Percentiles rank a stretch among this genome's conserved stretches.
Evolutionary conservation across 2,888 invertebrate genomes (phyloP).

Genomic region (Drosophila ezoana): DNA sequence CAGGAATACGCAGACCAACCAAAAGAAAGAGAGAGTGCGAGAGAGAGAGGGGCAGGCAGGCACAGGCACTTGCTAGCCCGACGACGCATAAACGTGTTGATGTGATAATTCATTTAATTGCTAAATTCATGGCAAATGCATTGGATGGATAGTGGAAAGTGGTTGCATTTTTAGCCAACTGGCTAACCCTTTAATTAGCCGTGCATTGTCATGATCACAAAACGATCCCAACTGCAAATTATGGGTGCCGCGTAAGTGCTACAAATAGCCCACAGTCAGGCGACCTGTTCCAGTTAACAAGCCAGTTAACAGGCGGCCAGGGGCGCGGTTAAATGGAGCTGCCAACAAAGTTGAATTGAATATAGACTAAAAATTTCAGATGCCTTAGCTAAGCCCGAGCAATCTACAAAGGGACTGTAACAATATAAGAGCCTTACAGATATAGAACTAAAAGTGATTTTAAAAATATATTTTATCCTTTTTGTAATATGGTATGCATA

Average conservation of each 20-base stretch:
- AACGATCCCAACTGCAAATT: slow-evolving; percentile 9
- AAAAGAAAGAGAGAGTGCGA: not conserved
- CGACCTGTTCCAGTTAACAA: slow-evolving; percentile 12
- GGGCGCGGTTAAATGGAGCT: not conserved
- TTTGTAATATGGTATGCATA: too few relatives aligned
- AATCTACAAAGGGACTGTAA: too few relatives aligned
- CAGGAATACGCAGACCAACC: slow-evolving; percentile 2
- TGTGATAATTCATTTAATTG: slow-evolving; percentile 65
- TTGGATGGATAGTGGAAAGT: slow-evolving; percentile 42
- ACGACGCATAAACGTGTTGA: slow-evolving; percentile 54
- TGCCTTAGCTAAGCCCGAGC: too few relatives aligned
- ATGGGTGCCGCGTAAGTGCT: slow-evolving; percentile 13
- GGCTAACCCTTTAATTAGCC: slow-evolving; percentile 33
- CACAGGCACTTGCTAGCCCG: slow-evolving; percentile 8
- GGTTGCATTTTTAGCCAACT: slow-evolving; percentile 25
- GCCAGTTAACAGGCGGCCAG: not conserved
- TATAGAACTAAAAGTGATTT: too few relatives aligned
- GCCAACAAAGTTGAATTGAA: too few relatives aligned
- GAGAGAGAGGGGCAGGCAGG: not conserved
- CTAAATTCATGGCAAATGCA: slow-evolving; percentile 48
- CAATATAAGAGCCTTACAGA: too few relatives aligned
- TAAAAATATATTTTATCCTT: too few relatives aligned
- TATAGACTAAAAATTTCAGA: not conserved
- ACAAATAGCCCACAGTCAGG: slow-evolving; percentile 31
- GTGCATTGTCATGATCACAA: slow-evolving; percentile 19